Evolutionary conservation across 2,888 invertebrate species (phyloP), one percentile per base, ranked within the genome.

Genomic region (Drosophila greeni): DNA sequence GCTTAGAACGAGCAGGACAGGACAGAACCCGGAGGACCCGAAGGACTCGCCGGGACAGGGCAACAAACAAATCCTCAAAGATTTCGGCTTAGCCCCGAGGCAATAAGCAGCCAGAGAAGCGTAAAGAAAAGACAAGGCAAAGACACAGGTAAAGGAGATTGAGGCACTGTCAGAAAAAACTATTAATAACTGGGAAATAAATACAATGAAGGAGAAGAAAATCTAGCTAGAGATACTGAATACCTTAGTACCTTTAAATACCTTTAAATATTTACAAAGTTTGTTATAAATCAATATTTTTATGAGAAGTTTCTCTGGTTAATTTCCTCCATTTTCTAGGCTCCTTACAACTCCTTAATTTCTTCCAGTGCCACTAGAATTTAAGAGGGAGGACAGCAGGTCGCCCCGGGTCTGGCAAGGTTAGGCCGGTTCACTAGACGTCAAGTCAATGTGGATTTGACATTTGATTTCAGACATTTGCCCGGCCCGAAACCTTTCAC

Each of bases 371-470:
- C 11, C 16, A 5, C 12, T 18, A 31, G 16, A 37, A 23, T 1
- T 45, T 31, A 9, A 18, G 7, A 14, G 20, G 33, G 29, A 7
- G 29, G 47, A 48, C 18, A 37, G 33, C 18, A 43, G 65, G 40
- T 58, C 43, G 29, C 23, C 14, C n/a, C 29, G 68, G 81, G 75
- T 80, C 70, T 68, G 64, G 55, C 81, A 83, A 81, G 83, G 77
- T 78, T 83, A 83, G 78, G 62, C 72, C 65, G 74, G 71, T 62
- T 82, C 66, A 61, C 71, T 67, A 64, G 51, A 68, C 74, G 70
- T 66, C 66, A 64, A 70, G 66, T 76, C 62, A 75, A 80, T 84
- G 80, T 78, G 72, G 80, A 72, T 75, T 79, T 80, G 84, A 84
- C 84, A 84, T 79, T 84, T 84, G 79, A 74, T 79, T 82, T 82